Conservation (phyloP, 2,797 vertebrate genomes). For the Aphelocoma californica region DNA sequence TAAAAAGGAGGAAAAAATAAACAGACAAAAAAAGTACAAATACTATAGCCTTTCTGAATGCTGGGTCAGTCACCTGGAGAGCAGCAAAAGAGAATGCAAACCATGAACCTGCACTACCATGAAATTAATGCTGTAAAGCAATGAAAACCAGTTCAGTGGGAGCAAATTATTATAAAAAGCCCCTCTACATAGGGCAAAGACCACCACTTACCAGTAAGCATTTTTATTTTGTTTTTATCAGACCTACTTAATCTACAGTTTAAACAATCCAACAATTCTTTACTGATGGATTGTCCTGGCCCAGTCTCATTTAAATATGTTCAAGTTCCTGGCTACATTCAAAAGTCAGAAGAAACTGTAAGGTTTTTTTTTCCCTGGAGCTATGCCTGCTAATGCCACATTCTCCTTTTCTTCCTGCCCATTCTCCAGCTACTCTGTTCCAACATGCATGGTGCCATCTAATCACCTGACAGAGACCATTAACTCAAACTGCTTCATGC, state of each 20-base stretch:
- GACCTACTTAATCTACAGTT: neutral
- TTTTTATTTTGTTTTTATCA: neutral
- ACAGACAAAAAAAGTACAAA: neutral
- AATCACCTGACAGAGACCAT: neutral
- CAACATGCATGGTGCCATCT: neutral
- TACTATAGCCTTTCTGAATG: neutral
- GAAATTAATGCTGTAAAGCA: neutral
- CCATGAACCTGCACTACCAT: neutral
- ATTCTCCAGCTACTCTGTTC: neutral
- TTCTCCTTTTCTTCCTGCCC: neutral
- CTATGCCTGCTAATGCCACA: neutral
- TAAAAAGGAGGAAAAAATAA: neutral
- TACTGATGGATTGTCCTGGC: neutral
- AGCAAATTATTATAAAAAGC: neutral
- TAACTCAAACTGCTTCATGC: neutral
- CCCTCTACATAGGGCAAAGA: neutral
- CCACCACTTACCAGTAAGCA: neutral
- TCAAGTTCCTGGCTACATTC: neutral
- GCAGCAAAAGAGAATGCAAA: neutral
- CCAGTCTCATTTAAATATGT: neutral
- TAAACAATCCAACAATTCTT: neutral
- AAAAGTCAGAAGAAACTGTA: neutral
- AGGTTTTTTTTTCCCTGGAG: neutral
- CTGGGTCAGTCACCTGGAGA: neutral
- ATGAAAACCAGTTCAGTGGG: neutral